Base-by-base conservation (phyloP, 1,140 invertebrate species). In the Euwallacea similis region DNA sequence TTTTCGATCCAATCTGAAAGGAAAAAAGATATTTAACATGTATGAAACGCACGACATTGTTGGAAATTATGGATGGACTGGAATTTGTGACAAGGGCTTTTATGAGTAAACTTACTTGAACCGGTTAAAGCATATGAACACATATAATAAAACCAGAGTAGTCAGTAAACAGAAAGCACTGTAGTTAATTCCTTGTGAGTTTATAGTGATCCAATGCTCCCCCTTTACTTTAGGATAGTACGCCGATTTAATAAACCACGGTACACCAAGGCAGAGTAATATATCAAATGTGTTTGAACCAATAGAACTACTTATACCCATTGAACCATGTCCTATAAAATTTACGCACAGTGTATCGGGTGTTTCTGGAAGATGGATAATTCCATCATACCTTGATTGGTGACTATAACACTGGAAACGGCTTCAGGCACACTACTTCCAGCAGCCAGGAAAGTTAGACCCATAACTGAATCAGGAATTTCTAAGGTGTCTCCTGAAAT, bases 251-350 rank as follows among this genome's bases (percentile, higher is more conserved):
- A 94, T 88, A 43, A 94, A 83, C 93, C 93, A 95, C 2, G 93
- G 93, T 10, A 94, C 82, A n/a, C 93, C 92, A 64, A 95, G 82
- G 75, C 93, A 95, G 4, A 95, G 81, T 9, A 95, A 83, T 76
- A 95, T 94, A 78, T 94, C 93, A 79, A 95, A 94, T 4, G 93
- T 94, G 77, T 95, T 95, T 0, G 92, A 94, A n/a, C 93, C 93
- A 77, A 95, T 92, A 0, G 92, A 92, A 80, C 94, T 95, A 80
- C 90, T 92, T 70, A 95, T 91, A 3, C 92, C 92, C 93, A 94
- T 95, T n/a, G 91, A 91, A 47, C 91, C 92, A 76, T 93, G 90
- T 71, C 92, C 92, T 93, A 43, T 46, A 50, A 50, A 50, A 13
- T 50, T 50, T 50, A 50, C 9, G 46, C 9, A 50, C 13, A 50